Evolutionary conservation across 2,113 vertebrate species (phyloP).

Genomic region (Fulmarus glacialis): DNA sequence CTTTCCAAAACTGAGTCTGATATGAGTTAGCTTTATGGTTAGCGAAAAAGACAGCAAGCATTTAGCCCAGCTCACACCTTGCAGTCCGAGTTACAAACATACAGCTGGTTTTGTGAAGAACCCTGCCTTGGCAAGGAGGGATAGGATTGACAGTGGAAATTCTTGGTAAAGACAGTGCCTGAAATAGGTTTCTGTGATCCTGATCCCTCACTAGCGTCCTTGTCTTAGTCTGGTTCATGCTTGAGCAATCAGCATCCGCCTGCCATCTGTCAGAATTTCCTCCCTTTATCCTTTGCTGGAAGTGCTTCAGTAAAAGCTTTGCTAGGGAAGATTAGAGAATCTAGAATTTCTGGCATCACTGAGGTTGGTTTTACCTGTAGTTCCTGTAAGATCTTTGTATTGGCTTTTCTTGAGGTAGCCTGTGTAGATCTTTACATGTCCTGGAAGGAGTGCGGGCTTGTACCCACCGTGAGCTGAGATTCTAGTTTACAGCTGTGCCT

Average conservation of each 20-base stretch:
- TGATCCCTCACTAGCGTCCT: constrained; percentile 7
- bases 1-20: background rate
- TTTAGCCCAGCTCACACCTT: background rate
- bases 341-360: background rate
- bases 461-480: rapidly evolving
- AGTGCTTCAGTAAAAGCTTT: constrained; percentile 30
- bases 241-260: background rate
- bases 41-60: background rate
- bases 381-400: background rate
- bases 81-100: background rate
- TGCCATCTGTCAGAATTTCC: constrained; percentile 45
- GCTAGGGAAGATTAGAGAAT: background rate
- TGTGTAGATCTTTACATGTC: background rate
- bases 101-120: background rate
- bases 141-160: background rate
- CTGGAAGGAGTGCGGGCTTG: background rate
- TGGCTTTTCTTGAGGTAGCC: background rate
- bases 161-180: background rate
- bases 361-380: background rate
- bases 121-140: background rate
- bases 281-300: constrained; percentile 42
- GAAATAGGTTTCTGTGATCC: constrained; percentile 50
- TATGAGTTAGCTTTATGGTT: background rate
- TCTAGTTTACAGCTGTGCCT: background rate
- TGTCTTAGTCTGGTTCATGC: constrained; percentile 26